Evolutionary conservation across 2,888 invertebrate genomes (phyloP).

Genomic region (Apomyelois bistriatella): DNA sequence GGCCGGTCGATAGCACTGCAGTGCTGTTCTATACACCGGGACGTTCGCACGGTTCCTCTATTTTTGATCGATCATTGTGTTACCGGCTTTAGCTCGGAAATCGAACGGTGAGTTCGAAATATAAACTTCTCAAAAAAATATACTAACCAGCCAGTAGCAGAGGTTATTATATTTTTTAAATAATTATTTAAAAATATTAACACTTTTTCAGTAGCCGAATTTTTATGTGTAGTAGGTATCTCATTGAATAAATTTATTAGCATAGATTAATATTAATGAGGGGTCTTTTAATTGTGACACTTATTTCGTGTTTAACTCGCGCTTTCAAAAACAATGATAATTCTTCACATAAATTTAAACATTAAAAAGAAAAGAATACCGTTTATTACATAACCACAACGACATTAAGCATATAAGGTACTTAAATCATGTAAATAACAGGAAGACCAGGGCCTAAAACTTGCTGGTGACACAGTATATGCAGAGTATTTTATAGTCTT

Average conservation of each 20-base stretch:
- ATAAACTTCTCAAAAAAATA: neutral
- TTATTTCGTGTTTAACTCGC: neutral
- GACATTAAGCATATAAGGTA: too few species aligned
- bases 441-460: too few species aligned
- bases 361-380: too few species aligned
- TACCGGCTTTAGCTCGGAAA: slow-evolving; percentile 33
- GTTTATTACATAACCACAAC: too few species aligned
- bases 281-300: neutral
- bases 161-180: too few species aligned
- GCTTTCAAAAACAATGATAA: neutral
- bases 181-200: too few species aligned
- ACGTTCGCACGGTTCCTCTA: slow-evolving; percentile 39
- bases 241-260: neutral
- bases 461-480: too few species aligned
- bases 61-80: slow-evolving; percentile 30
- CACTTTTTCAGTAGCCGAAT: slow-evolving; percentile 3
- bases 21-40: slow-evolving; percentile 49
- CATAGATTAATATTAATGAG: slow-evolving; percentile 5
- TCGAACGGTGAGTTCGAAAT: slow-evolving; percentile 31
- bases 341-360: neutral
- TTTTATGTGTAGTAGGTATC: neutral
- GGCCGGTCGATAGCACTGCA: slow-evolving; percentile 71
- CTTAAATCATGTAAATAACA: too few species aligned
- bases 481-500: too few species aligned
- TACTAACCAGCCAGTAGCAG: neutral